A percentile compares a stretch with the other conserved stretches of the same genome.
Evolutionary conservation across 2,113 vertebrate species (phyloP).

Genomic region (Dipodomys merriami): DNA sequence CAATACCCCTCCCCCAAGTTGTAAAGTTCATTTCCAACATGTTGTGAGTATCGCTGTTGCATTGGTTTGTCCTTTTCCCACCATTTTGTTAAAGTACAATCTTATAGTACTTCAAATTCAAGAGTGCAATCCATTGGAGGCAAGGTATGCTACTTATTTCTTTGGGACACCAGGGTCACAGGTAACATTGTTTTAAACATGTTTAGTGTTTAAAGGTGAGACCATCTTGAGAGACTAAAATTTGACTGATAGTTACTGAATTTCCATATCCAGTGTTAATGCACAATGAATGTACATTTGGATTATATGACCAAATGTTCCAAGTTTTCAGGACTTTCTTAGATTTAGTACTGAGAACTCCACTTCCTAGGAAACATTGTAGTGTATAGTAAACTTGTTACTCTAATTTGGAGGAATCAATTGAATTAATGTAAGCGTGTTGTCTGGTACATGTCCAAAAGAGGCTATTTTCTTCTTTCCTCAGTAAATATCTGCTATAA

Average conservation of each 20-base stretch:
- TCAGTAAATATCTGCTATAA: not conserved
- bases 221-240: not conserved
- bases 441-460: not conserved
- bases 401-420: not conserved
- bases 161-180: not conserved
- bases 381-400: not conserved
- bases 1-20: too few relatives aligned
- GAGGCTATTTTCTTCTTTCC: not conserved
- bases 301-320: not conserved
- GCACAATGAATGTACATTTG: not conserved
- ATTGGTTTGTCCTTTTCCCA: too few relatives aligned
- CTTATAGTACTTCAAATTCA: not conserved
- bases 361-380: not conserved
- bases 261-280: not conserved
- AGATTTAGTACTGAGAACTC: not conserved
- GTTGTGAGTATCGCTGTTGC: too few relatives aligned
- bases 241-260: not conserved
- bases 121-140: not conserved
- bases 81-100: not conserved
- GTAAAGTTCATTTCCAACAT: too few relatives aligned
- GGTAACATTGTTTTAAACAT: slow-evolving; percentile 14
- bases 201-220: not conserved
- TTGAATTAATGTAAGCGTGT: not conserved
- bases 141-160: not conserved
- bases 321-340: not conserved